Evolutionary conservation across 2,888 invertebrate species (phyloP).

Genomic region (Stenotaenia linearis): DNA sequence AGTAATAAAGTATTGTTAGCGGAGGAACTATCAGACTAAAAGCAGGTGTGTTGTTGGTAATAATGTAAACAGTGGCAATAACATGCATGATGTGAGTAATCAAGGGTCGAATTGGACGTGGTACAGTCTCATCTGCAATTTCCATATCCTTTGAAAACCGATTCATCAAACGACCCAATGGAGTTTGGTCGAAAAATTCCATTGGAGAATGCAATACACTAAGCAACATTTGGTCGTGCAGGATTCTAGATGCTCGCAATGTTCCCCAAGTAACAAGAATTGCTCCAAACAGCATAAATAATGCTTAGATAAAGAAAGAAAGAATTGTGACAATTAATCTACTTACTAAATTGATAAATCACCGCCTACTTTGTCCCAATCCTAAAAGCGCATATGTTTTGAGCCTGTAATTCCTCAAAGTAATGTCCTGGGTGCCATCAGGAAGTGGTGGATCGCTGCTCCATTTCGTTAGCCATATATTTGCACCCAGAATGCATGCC

Average conservation of each 20-base stretch:
- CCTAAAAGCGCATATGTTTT: conserved; percentile 32
- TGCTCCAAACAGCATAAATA: conserved; percentile 27
- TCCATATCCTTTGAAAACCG: conserved; percentile 31
- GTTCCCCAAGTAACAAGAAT: conserved; percentile 11
- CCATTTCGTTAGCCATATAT: conserved; percentile 40
- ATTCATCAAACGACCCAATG: conserved; percentile 29
- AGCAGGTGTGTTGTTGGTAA: conserved; percentile 18
- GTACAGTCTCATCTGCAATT: conserved; percentile 28
- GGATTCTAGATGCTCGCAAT: conserved; percentile 29
- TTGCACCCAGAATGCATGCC: conserved; percentile 36
- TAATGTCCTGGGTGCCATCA: conserved; percentile 42
- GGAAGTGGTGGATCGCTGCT: conserved; percentile 37
- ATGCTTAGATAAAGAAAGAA: not conserved
- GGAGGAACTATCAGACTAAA: conserved; percentile 21
- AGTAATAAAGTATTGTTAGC: conserved; percentile 16
- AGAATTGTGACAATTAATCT: not conserved
- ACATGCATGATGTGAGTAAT: conserved; percentile 29
- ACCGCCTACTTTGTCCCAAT: conserved; percentile 27
- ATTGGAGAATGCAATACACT: conserved; percentile 29
- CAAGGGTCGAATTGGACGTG: conserved; percentile 21
- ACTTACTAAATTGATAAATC: not conserved
- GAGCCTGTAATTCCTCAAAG: conserved; percentile 31
- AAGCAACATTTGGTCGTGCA: conserved; percentile 10
- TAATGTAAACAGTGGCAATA: conserved; percentile 28
- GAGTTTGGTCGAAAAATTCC: conserved; percentile 29